These are phyloP conservation scores for Lagodon rhomboides DNA, from an alignment of 2,797 vertebrate genomes.

Conservation along the genomic window DNA sequence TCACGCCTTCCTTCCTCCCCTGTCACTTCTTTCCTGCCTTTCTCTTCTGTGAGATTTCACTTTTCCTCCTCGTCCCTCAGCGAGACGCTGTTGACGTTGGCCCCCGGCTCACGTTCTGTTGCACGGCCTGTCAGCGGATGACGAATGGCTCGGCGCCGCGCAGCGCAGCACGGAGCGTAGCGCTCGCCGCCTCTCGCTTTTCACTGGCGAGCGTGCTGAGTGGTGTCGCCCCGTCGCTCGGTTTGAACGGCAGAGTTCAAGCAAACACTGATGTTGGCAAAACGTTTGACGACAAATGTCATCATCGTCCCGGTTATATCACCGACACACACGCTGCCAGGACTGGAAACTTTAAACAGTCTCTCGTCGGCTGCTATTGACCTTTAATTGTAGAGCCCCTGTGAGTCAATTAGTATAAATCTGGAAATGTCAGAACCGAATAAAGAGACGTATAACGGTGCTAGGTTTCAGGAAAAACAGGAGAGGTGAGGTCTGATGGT, in stretches of 20 bases:
- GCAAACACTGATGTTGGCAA: constrained; percentile 42
- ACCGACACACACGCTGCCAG: not conserved
- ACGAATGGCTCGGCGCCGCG: constrained; percentile 63
- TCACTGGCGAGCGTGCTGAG: constrained; percentile 39
- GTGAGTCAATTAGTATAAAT: constrained; percentile 1
- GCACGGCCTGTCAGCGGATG: constrained; percentile 71
- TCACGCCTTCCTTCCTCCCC: constrained; percentile 45
- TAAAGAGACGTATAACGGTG: not conserved
- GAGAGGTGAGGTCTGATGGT: not conserved
- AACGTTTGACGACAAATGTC: constrained; percentile 45
- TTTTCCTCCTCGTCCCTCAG: constrained; percentile 41
- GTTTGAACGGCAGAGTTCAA: constrained; percentile 40
- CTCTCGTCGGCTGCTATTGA: constrained; percentile 7
- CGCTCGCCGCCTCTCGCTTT: constrained; percentile 60
- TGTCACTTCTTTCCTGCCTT: constrained; percentile 69
- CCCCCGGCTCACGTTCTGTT: constrained; percentile 42
- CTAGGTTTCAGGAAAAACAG: not conserved
- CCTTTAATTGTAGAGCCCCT: constrained; percentile 16
- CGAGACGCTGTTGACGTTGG: constrained; percentile 67
- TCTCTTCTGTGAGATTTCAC: constrained; percentile 51
- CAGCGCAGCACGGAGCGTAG: constrained; percentile 36
- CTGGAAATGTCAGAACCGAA: constrained; percentile 11
- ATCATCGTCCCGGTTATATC: constrained; percentile 26
- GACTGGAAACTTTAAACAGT: constrained; percentile 16
- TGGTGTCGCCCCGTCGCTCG: constrained; percentile 42